phyloP scores from a whole-genome alignment of 1,140 invertebrate genomes.

The Cydia strobilella region DNA sequence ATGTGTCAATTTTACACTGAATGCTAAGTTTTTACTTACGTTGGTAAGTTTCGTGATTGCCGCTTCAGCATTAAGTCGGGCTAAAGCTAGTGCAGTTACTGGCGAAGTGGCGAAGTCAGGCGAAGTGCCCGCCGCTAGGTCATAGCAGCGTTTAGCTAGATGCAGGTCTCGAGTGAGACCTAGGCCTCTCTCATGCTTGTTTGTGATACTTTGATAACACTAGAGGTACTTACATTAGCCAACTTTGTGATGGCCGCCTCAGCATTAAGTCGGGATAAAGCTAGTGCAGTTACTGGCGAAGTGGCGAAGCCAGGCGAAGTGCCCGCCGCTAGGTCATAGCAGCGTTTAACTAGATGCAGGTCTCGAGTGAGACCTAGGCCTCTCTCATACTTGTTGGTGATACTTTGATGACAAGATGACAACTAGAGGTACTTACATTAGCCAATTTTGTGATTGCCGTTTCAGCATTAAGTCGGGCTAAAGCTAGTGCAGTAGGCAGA shows the following conservation, averaged over 20 bases:
- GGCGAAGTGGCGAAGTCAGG: too few species aligned
- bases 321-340: constrained; percentile 98
- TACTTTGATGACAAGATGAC: too few species aligned
- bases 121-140: constrained; percentile 74
- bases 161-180: constrained; percentile 91
- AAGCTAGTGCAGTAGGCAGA: constrained; percentile 95
- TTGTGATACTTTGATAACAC: too few species aligned
- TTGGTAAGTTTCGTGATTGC: too few species aligned
- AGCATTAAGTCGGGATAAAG: constrained; percentile 93
- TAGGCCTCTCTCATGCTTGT: constrained; percentile 77
- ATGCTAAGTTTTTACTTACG: too few species aligned
- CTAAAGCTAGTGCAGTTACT: background rate
- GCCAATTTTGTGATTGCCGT: constrained; percentile 87
- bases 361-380: constrained; percentile 93
- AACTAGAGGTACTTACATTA: constrained; percentile 80
- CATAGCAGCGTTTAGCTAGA: constrained; percentile 95
- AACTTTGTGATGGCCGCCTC: constrained; percentile 88
- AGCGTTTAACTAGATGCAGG: constrained; percentile 92
- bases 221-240: constrained; percentile 82
- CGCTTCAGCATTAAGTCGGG: too few species aligned
- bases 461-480: constrained; percentile 93
- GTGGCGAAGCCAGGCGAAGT: too few species aligned
- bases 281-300: too few species aligned
- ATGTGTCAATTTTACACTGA: too few species aligned
- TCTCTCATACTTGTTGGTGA: constrained; percentile 96